Evolutionary conservation across 2,797 vertebrate species (phyloP).

Genomic region (Oophaga sylvatica): DNA sequence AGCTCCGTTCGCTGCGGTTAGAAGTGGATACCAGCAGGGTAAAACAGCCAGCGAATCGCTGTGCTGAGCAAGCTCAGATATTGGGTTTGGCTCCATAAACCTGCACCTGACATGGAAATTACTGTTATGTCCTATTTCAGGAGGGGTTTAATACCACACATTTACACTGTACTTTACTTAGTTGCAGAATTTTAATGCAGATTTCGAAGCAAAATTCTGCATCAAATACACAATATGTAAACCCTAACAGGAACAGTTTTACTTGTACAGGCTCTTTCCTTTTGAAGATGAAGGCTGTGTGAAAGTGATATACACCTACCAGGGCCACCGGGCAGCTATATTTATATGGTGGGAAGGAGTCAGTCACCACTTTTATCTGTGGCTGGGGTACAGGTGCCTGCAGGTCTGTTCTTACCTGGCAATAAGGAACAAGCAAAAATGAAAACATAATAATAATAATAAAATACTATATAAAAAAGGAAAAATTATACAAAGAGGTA

Average conservation of each 20-base stretch:
- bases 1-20: no score
- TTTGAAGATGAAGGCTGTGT: no score
- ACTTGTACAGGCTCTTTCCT: not conserved
- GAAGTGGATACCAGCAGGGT: no score
- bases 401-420: slow-evolving; percentile 31
- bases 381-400: slow-evolving; percentile 58
- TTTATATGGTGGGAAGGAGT: slow-evolving; percentile 77
- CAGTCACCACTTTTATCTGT: slow-evolving; percentile 77
- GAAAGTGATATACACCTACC: slow-evolving; percentile 15
- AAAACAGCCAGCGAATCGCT: no score
- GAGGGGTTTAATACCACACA: no score
- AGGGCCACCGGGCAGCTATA: slow-evolving; percentile 78
- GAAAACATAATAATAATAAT: not conserved
- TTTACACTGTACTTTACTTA: no score
- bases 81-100: no score
- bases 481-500: not conserved
- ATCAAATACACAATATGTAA: not conserved
- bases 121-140: no score
- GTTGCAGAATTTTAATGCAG: no score
- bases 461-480: not conserved
- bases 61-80: no score
- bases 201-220: not conserved
- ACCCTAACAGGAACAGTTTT: not conserved
- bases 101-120: no score
- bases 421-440: not conserved